These are phyloP conservation scores for Oedothorax gibbosus DNA, from an alignment of 1,140 invertebrate genomes.

Conservation along the genomic window DNA sequence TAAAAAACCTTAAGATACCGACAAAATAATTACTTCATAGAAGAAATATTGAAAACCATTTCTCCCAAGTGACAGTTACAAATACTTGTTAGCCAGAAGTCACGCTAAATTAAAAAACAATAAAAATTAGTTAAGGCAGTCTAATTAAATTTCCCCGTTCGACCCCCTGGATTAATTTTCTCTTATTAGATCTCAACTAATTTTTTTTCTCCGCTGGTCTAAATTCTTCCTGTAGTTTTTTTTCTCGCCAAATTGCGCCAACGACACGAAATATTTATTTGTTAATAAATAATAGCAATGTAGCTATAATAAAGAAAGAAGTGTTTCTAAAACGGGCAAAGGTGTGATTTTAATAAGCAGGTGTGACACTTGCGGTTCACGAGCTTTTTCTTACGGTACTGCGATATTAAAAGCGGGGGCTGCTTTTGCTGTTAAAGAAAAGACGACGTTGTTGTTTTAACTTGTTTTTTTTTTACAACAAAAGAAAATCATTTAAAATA, in stretches of 20 bases:
- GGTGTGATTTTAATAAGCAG: slow-evolving; percentile 59
- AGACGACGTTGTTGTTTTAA: too few relatives aligned
- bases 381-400: too few relatives aligned
- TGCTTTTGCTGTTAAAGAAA: too few relatives aligned
- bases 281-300: slow-evolving; percentile 14
- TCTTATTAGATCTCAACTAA: slow-evolving; percentile 48
- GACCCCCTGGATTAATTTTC: slow-evolving; percentile 46
- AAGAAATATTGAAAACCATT: too few relatives aligned
- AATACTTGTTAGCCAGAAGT: slow-evolving; percentile 46
- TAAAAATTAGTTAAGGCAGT: slow-evolving; percentile 38
- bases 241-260: slow-evolving; percentile 9
- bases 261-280: slow-evolving; percentile 34
- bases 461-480: too few relatives aligned
- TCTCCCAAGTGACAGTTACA: not conserved
- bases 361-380: slow-evolving; percentile 49
- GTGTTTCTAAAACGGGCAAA: not conserved
- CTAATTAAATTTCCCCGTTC: slow-evolving; percentile 55
- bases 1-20: too few relatives aligned
- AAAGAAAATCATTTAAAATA: too few relatives aligned
- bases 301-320: too few relatives aligned
- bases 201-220: not conserved
- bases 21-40: too few relatives aligned
- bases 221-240: not conserved
- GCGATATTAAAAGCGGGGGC: too few relatives aligned
- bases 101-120: slow-evolving; percentile 13